phyloP scores from a whole-genome alignment of 2,888 invertebrate genomes.

The Selenia dentaria region DNA sequence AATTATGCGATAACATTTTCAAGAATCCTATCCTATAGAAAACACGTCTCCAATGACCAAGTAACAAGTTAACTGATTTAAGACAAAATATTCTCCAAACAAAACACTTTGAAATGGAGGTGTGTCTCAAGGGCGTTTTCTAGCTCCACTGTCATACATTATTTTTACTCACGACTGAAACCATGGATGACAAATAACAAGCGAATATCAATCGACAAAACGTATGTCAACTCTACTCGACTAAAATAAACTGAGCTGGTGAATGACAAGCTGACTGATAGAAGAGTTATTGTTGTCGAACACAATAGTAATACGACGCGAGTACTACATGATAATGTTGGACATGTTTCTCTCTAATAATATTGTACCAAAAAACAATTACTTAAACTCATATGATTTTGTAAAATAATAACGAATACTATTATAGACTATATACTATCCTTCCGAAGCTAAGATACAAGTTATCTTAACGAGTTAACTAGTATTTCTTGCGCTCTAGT shows the following conservation, averaged over 20 bases:
- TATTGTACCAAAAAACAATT: too few relatives aligned
- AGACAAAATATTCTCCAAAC: not conserved
- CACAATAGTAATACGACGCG: slow-evolving; percentile 15
- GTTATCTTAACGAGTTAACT: too few relatives aligned
- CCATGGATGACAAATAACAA: slow-evolving; percentile 7
- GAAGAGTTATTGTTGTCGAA: slow-evolving; percentile 16
- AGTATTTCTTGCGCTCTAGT: too few relatives aligned
- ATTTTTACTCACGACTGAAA: slow-evolving; percentile 5
- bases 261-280: slow-evolving; percentile 12
- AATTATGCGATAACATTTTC: not conserved
- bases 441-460: too few relatives aligned
- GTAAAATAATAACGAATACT: too few relatives aligned
- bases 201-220: not conserved
- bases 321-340: slow-evolving; percentile 4
- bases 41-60: not conserved
- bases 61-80: not conserved
- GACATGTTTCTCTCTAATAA: too few relatives aligned
- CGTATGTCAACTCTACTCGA: slow-evolving; percentile 5
- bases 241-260: slow-evolving; percentile 9
- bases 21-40: not conserved
- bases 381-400: too few relatives aligned
- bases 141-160: slow-evolving; percentile 7
- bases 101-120: not conserved
- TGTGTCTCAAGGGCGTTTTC: slow-evolving; percentile 15
- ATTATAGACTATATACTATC: too few relatives aligned